A percentile compares a stretch with the other conserved stretches of the same genome.
These are phyloP conservation scores for Dunckerocampus dactyliophorus DNA, from an alignment of 2,113 vertebrate species.

Conservation along the genomic window DNA sequence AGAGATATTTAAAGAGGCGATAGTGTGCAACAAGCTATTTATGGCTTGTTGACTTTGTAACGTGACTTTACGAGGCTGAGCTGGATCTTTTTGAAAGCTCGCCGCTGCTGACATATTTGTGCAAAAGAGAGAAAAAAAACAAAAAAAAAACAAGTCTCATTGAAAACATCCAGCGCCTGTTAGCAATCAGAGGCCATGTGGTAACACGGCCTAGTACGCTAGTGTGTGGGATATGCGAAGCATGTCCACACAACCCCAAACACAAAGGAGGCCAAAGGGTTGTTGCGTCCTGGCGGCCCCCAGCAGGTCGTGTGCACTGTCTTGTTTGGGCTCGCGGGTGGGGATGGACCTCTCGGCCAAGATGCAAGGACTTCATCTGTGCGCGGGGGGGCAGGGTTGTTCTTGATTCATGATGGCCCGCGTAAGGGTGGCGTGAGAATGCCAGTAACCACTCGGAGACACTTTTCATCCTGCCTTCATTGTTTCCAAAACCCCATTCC, in stretches of 20 bases:
- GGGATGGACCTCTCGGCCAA: conserved; percentile 1
- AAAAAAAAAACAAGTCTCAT: too few species aligned
- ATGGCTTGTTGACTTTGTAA: conserved; percentile 24
- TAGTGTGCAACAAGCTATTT: conserved; percentile 22
- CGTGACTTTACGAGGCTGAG: conserved; percentile 47
- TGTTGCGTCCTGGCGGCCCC: conserved; percentile 7
- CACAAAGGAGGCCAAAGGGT: neutral
- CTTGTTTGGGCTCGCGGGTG: conserved; percentile 10
- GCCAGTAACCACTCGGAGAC: conserved; percentile 36
- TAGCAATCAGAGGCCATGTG: conserved; percentile 49
- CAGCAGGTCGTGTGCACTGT: neutral
- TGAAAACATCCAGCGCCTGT: conserved; percentile 62
- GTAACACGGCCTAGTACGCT: too few species aligned
- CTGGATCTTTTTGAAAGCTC: conserved; percentile 54
- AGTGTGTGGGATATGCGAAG: conserved; percentile 23
- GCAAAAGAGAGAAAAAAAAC: conserved; percentile 38
- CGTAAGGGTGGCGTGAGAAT: conserved; percentile 47
- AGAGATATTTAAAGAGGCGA: conserved; percentile 27
- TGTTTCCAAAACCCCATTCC: conserved; percentile 40
- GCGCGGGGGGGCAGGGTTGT: too few species aligned
- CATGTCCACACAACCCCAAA: conserved; percentile 20
- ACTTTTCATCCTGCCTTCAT: conserved; percentile 52
- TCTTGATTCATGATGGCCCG: too few species aligned
- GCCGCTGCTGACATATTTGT: conserved; percentile 56
- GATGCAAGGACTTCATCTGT: conserved; percentile 7